Conservation (phyloP, 2,113 vertebrate genomes). For the Burhinus bistriatus region DNA sequence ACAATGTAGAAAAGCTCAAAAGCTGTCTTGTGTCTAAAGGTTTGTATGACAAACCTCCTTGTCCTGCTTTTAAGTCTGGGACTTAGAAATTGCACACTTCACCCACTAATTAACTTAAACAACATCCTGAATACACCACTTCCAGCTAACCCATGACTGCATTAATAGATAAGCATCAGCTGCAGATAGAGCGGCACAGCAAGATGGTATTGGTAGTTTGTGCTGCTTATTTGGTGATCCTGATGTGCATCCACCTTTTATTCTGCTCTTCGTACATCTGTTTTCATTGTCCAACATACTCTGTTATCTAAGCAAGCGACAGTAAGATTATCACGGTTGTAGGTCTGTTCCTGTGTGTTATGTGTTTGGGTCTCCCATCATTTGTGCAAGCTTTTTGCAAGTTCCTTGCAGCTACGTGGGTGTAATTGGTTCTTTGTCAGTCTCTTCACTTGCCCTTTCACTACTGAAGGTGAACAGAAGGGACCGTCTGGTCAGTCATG, state of each 20-base stretch:
- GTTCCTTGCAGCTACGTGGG: neutral
- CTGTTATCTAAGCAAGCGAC: rapidly evolving
- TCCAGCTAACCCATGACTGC: neutral
- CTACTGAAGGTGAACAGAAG: neutral
- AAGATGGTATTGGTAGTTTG: neutral
- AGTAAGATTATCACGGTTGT: neutral
- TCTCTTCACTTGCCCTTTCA: neutral
- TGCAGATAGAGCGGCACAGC: neutral
- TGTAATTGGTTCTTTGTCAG: neutral
- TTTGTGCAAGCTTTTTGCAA: neutral
- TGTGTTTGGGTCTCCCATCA: neutral
- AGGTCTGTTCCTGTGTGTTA: neutral
- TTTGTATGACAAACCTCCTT: neutral
- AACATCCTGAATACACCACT: neutral
- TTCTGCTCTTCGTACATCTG: neutral
- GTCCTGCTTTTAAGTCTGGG: neutral
- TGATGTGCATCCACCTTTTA: neutral
- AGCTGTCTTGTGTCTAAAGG: neutral
- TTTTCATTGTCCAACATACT: neutral
- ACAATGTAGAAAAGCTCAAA: neutral
- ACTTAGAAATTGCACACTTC: neutral
- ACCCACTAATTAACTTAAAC: neutral
- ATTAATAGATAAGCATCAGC: neutral
- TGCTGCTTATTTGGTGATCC: neutral
- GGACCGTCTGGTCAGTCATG: neutral